phyloP scores from a whole-genome alignment of 2,888 invertebrate species.

The Calameuta pallipes region DNA sequence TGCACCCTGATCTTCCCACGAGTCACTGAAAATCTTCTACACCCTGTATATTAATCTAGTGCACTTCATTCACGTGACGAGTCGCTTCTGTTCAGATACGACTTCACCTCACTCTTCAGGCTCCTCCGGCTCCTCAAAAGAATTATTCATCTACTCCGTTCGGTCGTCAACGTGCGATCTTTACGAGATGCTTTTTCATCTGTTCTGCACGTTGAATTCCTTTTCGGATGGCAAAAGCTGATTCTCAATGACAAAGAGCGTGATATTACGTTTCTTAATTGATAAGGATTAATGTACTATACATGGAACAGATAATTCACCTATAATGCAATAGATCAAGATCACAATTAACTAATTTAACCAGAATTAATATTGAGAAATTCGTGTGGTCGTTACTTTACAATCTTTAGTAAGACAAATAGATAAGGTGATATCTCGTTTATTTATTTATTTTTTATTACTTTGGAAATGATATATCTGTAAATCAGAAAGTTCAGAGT shows the following conservation, averaged over 20 bases:
- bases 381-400: not conserved
- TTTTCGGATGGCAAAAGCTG: not conserved
- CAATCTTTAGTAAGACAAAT: not conserved
- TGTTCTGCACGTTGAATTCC: not conserved
- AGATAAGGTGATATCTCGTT: not conserved
- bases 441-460: not conserved
- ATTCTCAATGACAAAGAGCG: not conserved
- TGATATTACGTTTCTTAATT: not conserved
- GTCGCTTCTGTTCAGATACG: not conserved
- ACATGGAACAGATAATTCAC: not conserved
- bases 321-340: not conserved
- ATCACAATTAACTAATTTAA: not conserved
- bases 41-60: not conserved
- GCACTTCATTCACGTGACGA: not conserved
- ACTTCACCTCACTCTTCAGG: not conserved
- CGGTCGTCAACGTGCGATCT: not conserved
- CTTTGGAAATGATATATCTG: not conserved
- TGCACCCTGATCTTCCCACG: not conserved
- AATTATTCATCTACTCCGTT: not conserved
- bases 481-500: not conserved
- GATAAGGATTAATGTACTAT: not conserved
- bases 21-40: not conserved
- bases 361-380: not conserved
- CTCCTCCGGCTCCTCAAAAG: not conserved
- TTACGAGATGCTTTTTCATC: not conserved